A percentile compares a stretch with the other conserved stretches of the same genome.
Evolutionary conservation across 1,140 invertebrate genomes (phyloP).

Genomic region (Magallana ariakensis): DNA sequence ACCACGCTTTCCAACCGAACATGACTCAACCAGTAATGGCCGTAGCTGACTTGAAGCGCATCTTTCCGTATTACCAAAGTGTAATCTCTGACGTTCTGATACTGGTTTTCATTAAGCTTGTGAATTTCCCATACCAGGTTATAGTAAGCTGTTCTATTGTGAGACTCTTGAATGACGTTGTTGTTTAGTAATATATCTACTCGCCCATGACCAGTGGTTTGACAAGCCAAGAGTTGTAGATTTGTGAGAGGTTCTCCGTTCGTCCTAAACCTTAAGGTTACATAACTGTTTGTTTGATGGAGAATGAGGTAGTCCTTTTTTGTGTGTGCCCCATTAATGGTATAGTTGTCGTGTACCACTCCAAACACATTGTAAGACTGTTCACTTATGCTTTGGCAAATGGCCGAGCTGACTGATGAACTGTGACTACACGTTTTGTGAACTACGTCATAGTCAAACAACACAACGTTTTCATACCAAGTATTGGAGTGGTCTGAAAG

Average conservation of each 20-base stretch:
- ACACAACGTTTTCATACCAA: conserved; percentile 8
- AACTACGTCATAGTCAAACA: neutral
- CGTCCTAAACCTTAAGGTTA: neutral
- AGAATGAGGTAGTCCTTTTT: neutral
- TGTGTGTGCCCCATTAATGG: neutral
- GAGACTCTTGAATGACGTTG: neutral
- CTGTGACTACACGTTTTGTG: conserved; percentile 2
- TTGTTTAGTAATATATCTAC: neutral
- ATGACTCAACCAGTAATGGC: conserved; percentile 19
- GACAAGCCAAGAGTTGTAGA: neutral
- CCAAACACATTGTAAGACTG: neutral
- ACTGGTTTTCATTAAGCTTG: neutral
- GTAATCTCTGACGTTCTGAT: neutral
- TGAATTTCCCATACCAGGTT: neutral
- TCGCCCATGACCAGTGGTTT: neutral
- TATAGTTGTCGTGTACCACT: neutral
- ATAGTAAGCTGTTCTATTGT: neutral
- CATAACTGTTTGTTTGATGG: neutral
- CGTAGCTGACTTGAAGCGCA: neutral
- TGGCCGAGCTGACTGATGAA: neutral
- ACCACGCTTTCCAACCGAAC: conserved; percentile 16
- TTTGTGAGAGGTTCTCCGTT: conserved; percentile 23
- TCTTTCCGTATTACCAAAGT: neutral
- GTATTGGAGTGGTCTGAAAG: neutral
- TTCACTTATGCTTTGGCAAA: neutral